Base-by-base conservation (phyloP, 2,888 invertebrate genomes). In the Cryptops parisi region DNA sequence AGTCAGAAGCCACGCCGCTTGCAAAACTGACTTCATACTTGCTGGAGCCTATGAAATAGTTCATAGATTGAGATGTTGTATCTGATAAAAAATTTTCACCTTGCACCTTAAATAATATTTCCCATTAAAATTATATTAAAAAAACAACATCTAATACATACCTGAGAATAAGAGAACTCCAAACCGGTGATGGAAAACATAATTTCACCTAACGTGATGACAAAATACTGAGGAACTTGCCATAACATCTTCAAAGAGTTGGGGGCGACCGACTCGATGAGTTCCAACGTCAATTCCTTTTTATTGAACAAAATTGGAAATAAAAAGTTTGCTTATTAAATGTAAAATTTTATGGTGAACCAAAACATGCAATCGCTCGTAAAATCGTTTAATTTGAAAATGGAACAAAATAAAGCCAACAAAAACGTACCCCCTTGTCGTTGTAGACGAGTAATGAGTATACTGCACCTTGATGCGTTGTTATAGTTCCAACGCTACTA, bases 181-280 rank as follows among this genome's bases (percentile, higher is more conserved):
- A 97, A 73, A 0, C 96, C 96, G 0, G 96, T 94, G 24, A 97
- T 84, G 0, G 93, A 89, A 68, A 94, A 91, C 81, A 97, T 84
- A 41, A 97, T 84, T 70, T 98, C 97, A 0, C 82, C 96, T 63
- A 84, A 78, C 0, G 96, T 93, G 63, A 98, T 84, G 17, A 94
- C 74, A 47, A 94, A 71, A 66, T 93, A 94, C 67, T 97, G 97
- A 0, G 96, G 96, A 21, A 96, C 65, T 63, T 91, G 78, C 82
- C 81, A 85, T 3, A 87, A 67, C 64, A 94, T 85, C 62, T 85
- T 83, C 1, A 93, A 67, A 1, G 77, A 76, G 67, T 85, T 88
- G 0, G 83, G 76, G 2, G 77, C 47, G 1, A 39, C 53, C 6
- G 33, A 27, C 3, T 22, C 23, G 5, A 49, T 38, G 6, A 40